These are phyloP conservation scores for Formicarius rufipectus DNA, from an alignment of 2,113 vertebrate species.

Conservation along the genomic window DNA sequence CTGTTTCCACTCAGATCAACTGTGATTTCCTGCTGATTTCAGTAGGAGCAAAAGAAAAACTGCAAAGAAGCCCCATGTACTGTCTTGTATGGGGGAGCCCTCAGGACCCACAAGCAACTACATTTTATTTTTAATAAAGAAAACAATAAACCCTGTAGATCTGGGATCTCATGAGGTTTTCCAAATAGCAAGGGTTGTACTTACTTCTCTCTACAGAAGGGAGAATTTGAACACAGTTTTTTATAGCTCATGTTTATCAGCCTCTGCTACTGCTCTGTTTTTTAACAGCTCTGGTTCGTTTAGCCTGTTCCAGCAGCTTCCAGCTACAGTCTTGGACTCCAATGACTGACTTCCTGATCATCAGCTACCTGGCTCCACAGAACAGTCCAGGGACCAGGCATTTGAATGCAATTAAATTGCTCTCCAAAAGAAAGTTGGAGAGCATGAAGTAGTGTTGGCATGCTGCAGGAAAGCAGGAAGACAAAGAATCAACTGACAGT, in stretches of 20 bases:
- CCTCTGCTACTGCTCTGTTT: not conserved
- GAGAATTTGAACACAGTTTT: not conserved
- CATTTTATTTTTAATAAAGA: not conserved
- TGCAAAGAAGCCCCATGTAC: not conserved
- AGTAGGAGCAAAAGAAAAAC: not conserved
- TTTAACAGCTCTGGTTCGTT: not conserved
- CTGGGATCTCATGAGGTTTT: not conserved
- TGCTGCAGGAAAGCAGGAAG: conserved; percentile 16
- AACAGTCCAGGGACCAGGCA: conserved; percentile 27
- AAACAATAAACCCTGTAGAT: not conserved
- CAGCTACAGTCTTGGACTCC: conserved; percentile 10
- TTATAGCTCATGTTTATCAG: not conserved
- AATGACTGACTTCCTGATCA: conserved; percentile 2
- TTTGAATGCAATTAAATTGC: conserved; percentile 38
- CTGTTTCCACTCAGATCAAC: conserved; percentile 12
- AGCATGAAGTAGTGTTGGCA: conserved; percentile 15
- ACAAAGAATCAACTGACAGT: conserved; percentile 34
- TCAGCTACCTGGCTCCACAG: conserved; percentile 34
- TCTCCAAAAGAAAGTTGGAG: conserved; percentile 50
- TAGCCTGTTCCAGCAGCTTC: conserved; percentile 13
- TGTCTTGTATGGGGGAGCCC: not conserved
- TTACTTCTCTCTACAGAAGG: not conserved
- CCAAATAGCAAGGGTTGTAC: not conserved
- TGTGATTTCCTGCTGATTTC: conserved; percentile 3
- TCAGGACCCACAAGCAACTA: not conserved